Evolutionary conservation across 2,113 vertebrate genomes (phyloP).

Genomic region (Bostrychus sinensis): DNA sequence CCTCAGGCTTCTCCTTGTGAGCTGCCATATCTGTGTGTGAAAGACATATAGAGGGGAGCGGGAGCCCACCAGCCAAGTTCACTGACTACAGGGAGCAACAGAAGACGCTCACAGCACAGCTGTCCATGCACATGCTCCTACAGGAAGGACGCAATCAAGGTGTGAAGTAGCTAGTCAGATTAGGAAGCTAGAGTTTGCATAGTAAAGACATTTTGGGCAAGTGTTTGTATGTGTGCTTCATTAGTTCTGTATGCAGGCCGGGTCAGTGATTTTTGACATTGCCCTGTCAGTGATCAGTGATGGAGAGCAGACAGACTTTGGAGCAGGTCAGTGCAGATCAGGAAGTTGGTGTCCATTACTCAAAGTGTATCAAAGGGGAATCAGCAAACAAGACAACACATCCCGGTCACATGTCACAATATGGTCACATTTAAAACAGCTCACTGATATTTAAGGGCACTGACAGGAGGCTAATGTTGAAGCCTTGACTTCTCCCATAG

Average conservation of each 20-base stretch:
- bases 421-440: too few species aligned
- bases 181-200: conserved; percentile 9
- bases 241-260: conserved; percentile 70
- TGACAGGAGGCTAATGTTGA: too few species aligned
- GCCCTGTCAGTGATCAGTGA: conserved; percentile 69
- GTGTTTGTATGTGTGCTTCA: conserved; percentile 36
- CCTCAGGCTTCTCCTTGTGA: conserved; percentile 13
- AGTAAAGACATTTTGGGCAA: conserved; percentile 1
- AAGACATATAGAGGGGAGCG: conserved; percentile 70
- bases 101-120: conserved; percentile 59
- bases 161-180: conserved; percentile 8
- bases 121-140: conserved; percentile 46
- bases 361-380: background rate
- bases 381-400: conserved; percentile 8
- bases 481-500: too few species aligned
- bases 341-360: conserved; percentile 13
- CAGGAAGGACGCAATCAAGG: conserved; percentile 10
- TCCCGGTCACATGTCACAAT: background rate
- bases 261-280: conserved; percentile 66
- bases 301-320: conserved; percentile 51
- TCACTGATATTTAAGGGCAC: too few species aligned
- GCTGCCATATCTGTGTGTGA: conserved; percentile 26
- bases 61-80: conserved; percentile 64
- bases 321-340: background rate
- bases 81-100: conserved; percentile 58